Conservation (phyloP, 1,140 invertebrate genomes). For the Drosophila sucinea region DNA sequence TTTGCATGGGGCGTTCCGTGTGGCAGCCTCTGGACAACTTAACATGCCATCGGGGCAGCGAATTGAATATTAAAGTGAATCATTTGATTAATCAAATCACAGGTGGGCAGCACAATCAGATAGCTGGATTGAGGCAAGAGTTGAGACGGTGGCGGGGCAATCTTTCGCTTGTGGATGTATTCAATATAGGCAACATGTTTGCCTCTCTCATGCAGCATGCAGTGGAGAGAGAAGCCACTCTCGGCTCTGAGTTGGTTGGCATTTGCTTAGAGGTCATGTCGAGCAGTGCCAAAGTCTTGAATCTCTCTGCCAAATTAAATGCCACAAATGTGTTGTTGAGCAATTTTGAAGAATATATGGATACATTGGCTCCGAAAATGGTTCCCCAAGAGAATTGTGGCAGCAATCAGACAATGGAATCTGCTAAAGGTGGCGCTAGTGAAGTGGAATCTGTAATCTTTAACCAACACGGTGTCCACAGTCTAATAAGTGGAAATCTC, state of each 20-base stretch:
- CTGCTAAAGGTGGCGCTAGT: not conserved
- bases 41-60: conserved; percentile 33
- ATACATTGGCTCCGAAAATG: conserved; percentile 47
- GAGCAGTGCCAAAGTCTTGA: conserved; percentile 45
- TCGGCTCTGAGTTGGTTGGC: conserved; percentile 34
- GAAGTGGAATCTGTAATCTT: conserved; percentile 34
- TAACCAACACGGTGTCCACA: conserved; percentile 49
- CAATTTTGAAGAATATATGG: conserved; percentile 67
- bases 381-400: conserved; percentile 40
- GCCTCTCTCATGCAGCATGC: conserved; percentile 23
- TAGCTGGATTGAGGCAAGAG: conserved; percentile 28
- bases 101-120: conserved; percentile 21
- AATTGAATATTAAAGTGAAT: conserved; percentile 49
- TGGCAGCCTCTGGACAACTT: conserved; percentile 39
- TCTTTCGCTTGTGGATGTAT: conserved; percentile 58
- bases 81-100: conserved; percentile 12
- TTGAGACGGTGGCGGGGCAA: conserved; percentile 32
- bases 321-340: conserved; percentile 64
- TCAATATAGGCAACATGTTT: conserved; percentile 57
- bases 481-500: conserved; percentile 54
- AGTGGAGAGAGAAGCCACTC: conserved; percentile 5
- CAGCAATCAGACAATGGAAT: too few species aligned
- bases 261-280: conserved; percentile 65
- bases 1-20: conserved; percentile 41
- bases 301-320: conserved; percentile 58